phyloP scores from a whole-genome alignment of 2,113 vertebrate species.

The Antechinus flavipes region DNA sequence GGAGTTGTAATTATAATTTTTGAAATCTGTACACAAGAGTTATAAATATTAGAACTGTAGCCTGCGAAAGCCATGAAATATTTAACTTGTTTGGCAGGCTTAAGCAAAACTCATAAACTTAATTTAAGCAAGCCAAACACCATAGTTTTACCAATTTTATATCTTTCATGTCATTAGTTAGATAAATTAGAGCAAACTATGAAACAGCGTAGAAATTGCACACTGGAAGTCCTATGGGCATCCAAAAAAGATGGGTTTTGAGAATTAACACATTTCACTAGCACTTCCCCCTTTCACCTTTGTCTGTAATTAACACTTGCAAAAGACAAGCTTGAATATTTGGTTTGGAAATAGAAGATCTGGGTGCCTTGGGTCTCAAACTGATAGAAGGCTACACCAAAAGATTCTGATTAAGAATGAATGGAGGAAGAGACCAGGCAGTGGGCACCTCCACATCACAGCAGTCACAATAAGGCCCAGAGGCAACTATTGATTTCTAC shows the following conservation, averaged over 20 bases:
- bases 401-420: constrained; percentile 48
- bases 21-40: constrained; percentile 91
- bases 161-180: constrained; percentile 87
- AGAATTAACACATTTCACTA: constrained; percentile 80
- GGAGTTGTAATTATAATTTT: constrained; percentile 92
- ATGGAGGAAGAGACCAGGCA: constrained; percentile 35
- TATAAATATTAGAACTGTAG: constrained; percentile 93
- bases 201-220: constrained; percentile 77
- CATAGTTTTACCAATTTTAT: constrained; percentile 87
- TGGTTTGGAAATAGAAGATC: constrained; percentile 37
- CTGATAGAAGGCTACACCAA: not conserved
- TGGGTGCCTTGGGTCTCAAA: not conserved
- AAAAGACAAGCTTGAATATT: constrained; percentile 68
- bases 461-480: constrained; percentile 71
- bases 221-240: constrained; percentile 68
- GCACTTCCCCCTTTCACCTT: constrained; percentile 77
- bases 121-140: constrained; percentile 90
- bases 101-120: constrained; percentile 91
- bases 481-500: constrained; percentile 72
- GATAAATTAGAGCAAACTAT: constrained; percentile 86
- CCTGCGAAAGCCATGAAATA: constrained; percentile 91
- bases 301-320: constrained; percentile 64
- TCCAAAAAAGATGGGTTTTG: constrained; percentile 69
- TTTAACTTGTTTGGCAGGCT: constrained; percentile 91
- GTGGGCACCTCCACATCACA: constrained; percentile 66